Base-by-base conservation (phyloP, 2,888 invertebrate species). In the Heliconius aoede region DNA sequence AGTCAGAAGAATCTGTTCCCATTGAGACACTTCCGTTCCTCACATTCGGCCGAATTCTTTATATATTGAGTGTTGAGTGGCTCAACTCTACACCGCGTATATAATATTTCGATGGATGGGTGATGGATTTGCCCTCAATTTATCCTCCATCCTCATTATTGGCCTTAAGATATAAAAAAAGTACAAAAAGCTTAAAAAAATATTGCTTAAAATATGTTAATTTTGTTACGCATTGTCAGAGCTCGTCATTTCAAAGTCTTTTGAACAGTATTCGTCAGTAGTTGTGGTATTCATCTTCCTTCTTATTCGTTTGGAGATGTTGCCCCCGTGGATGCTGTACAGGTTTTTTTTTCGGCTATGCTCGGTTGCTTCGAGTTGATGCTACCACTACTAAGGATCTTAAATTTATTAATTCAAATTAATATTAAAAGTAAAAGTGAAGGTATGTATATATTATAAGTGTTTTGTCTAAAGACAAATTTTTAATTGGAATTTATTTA, bases 241-340 rank as follows among this genome's bases (percentile, higher is more conserved):
- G 13, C 9, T 4, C 24, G 32, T 75, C 71, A 75, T 36, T 26
- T 36, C 36, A 40, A 51, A 55, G 21, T 11, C 62, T 62, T 46
- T 75, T 68, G 61, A 65, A 40, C 51, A 62, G 62, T 51, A 71
- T 65, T 15, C 21, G 46, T 46, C 21, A 21, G 46, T 46, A 46
- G n/a, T n/a, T n/a, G n/a, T 40, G 74, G 72, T 62, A 77, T 69
- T 72, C 65, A 26, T 51, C 51, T 55, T 26, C 58, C 68, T 62
- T 79, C 77, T 71, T 77, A 78, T 77, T 76, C 72, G 71, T 75
- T 80, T 80, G 77, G 79, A 74, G 80, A 80, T 79, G 76, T 81
- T 78, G 78, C 78, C 75, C 51, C 74, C 79, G 77, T 55, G 71
- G 72, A 72, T 36, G 36, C 21, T 61, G 61, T 71, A 30, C 69